Percentiles rank a stretch among this genome's conserved stretches.
phyloP scores from a whole-genome alignment of 2,113 vertebrate species.

The Hystrix cristata region DNA sequence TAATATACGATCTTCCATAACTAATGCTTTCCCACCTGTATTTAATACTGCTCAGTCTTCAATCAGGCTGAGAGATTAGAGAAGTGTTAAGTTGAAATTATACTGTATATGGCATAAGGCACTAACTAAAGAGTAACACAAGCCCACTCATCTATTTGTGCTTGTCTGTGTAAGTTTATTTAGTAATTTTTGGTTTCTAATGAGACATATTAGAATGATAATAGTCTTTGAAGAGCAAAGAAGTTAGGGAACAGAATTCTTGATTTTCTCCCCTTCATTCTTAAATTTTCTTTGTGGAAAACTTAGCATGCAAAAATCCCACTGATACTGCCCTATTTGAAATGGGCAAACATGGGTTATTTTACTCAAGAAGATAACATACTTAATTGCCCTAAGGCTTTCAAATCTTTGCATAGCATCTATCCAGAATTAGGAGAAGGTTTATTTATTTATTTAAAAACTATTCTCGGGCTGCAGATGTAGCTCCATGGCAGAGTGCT shows the following conservation, averaged over 20 bases:
- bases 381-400: neutral
- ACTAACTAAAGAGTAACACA: neutral
- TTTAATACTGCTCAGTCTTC: slow-evolving; percentile 38
- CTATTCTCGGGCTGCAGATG: neutral
- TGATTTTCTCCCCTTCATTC: neutral
- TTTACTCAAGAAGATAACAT: neutral
- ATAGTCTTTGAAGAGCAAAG: slow-evolving; percentile 10
- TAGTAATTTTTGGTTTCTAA: neutral
- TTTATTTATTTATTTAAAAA: neutral
- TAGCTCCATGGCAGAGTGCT: too few relatives aligned
- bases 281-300: neutral
- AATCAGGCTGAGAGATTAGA: slow-evolving; percentile 16
- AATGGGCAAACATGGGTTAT: neutral
- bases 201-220: neutral
- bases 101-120: neutral
- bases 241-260: neutral
- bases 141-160: neutral
- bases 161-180: neutral
- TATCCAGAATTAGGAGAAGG: neutral
- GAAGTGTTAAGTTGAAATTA: neutral
- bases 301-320: neutral
- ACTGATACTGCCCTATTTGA: neutral
- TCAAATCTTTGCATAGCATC: slow-evolving; percentile 26
- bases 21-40: neutral
- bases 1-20: neutral